Evolutionary conservation across 2,888 invertebrate genomes (phyloP), one percentile per base, ranked within the genome.

Genomic region (Cerastoderma edule): DNA sequence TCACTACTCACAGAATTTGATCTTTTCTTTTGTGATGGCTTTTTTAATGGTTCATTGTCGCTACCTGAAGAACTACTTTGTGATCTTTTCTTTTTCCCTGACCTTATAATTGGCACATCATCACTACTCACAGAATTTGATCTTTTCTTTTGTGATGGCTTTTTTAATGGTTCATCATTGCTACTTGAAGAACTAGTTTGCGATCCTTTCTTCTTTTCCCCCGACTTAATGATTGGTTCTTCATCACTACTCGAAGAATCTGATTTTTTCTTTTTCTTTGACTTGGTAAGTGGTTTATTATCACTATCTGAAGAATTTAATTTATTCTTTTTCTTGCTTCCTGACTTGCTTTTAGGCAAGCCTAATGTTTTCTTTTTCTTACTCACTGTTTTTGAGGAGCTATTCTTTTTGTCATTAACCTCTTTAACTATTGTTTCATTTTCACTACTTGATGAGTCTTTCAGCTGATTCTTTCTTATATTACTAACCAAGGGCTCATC

Each of bases 401-500:
- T 46, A 46, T 46, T 46, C 16, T 2, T 46, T n/a, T 5, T 5
- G 5, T 46, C 46, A 1, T 46, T 46, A 19, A 19, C n/a, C n/a
- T 22, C 10, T 50, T 50, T 13, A 50, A 2, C 50, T 22, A 22
- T 10, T 3, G n/a, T 22, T 1, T 22, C 50, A 50, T 50, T 27
- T 50, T 50, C 50, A 50, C 22, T 50, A 10, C 24, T 22, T 22
- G 22, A 22, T 19, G 50, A 8, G 24, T 50, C 50, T 24, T 10
- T 22, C 1, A 22, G n/a, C n/a, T n/a, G n/a, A n/a, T 48, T 6
- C n/a, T 53, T 53, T 5, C n/a, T 28, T 24, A 27, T 53, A 24
- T 5, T 53, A 27, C 28, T 53, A n/a, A 24, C n/a, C 24, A 60
- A 24, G 1, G 60, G 39, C 27, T 60, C 60, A 60, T 60, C 39